phyloP scores from a whole-genome alignment of 1,140 invertebrate species.

The Pogonus chalceus region DNA sequence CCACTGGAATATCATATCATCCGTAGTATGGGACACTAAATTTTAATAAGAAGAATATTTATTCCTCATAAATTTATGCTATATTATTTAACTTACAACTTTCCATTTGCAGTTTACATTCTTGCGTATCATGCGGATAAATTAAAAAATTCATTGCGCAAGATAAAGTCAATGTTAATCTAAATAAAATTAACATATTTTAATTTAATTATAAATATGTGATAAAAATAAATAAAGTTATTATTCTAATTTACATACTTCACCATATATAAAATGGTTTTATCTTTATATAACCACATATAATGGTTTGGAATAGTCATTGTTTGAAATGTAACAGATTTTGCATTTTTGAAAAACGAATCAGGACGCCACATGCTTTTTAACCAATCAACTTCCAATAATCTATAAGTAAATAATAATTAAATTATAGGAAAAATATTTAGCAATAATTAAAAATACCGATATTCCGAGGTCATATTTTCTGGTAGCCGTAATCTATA shows the following conservation, averaged over 20 bases:
- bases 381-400: conserved; percentile 78
- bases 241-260: conserved; percentile 44
- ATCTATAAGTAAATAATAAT: conserved; percentile 35
- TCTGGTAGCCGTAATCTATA: conserved; percentile 74
- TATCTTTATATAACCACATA: conserved; percentile 79
- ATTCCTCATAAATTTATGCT: not conserved
- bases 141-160: conserved; percentile 89
- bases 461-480: conserved; percentile 86
- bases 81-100: conserved; percentile 57
- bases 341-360: conserved; percentile 83
- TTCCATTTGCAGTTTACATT: conserved; percentile 86
- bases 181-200: conserved; percentile 31
- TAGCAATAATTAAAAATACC: conserved; percentile 33
- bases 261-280: conserved; percentile 80
- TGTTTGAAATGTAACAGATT: conserved; percentile 84
- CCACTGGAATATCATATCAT: conserved; percentile 85
- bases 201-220: no score
- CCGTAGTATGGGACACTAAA: conserved; percentile 79
- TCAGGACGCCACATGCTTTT: conserved; percentile 87
- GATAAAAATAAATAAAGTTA: not conserved
- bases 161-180: conserved; percentile 68
- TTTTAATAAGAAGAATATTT: not conserved
- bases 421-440: not conserved
- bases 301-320: conserved; percentile 92
- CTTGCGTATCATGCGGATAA: conserved; percentile 84